These are phyloP conservation scores for Habrosyne pyritoides DNA, from an alignment of 2,888 invertebrate genomes.

Conservation along the genomic window DNA sequence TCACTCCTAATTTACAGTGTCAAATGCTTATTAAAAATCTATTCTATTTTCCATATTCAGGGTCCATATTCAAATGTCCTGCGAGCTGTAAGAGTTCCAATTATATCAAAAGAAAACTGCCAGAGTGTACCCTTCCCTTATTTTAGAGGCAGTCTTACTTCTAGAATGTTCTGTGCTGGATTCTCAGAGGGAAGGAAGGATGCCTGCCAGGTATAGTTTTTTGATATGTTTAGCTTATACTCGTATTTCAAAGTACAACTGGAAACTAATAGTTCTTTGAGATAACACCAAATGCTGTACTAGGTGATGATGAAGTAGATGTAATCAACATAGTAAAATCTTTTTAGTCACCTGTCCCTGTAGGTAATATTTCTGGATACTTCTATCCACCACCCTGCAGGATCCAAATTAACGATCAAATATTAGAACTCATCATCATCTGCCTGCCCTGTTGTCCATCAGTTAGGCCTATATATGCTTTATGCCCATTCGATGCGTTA, in stretches of 20 bases:
- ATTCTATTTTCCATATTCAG: slow-evolving; percentile 41
- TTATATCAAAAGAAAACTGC: slow-evolving; percentile 69
- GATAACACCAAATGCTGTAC: no score
- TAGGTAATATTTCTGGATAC: no score
- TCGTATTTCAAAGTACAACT: not conserved
- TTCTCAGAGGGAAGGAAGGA: slow-evolving; percentile 68
- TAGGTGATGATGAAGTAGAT: no score
- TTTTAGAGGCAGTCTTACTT: slow-evolving; percentile 64
- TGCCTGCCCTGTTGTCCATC: no score
- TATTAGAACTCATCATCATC: no score
- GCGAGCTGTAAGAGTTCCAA: slow-evolving; percentile 69
- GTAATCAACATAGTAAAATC: no score
- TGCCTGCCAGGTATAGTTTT: slow-evolving; percentile 67
- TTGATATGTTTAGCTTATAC: not conserved
- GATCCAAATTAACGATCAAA: no score
- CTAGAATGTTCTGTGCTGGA: slow-evolving; percentile 79
- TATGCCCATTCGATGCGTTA: no score
- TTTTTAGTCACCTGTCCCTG: no score
- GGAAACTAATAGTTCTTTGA: not conserved
- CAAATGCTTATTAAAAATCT: not conserved
- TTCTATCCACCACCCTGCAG: no score
- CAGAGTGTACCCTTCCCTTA: slow-evolving; percentile 71
- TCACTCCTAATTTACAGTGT: not conserved
- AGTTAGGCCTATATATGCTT: no score
- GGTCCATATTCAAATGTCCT: slow-evolving; percentile 68